Base-by-base conservation (phyloP, 2,113 vertebrate genomes). In the Hippocampus zosterae region DNA sequence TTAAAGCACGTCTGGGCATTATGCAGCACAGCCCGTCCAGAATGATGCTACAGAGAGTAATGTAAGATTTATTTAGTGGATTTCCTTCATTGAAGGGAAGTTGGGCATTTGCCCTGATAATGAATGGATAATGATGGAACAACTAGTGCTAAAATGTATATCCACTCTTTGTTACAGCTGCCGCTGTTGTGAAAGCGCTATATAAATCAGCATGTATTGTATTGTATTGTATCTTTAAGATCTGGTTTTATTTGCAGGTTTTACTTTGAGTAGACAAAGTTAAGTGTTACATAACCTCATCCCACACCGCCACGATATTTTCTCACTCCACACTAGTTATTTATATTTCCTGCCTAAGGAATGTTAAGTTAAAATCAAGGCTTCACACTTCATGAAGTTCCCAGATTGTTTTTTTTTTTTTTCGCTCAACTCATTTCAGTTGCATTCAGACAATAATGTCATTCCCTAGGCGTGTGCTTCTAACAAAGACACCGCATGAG, bases 401-500 rank as follows among this genome's bases (percentile, higher is more conserved):
- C 50, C 18, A 25, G 5, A 59, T 8, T 29, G 52, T 0, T 55
- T 68, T 74, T 50, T 33, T 33, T 65, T 33, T 37, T 37, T 6
- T 37, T 37, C n/a, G 53, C 66, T 60, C 37, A 27, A 48, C 55
- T 72, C 53, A 75, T 65, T 84, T 72, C 55, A 77, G 67, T 66
- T 74, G 68, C 74, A 65, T 40, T 44, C 46, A 78, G 78, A 75
- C 72, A 83, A 52, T 70, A 21, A 64, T 61, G 23, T 61, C 71
- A 71, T 66, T 63, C 18, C 75, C 68, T 75, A 55, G 41, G 46
- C 41, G 53, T 37, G 44, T 53, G 74, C 79, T 70, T 78, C 23
- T 62, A 73, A 74, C 73, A 53, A 65, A 72, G 67, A 77, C 56
- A 44, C 68, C 62, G 70, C 61, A 3, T 18, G 29, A 69, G 64